A percentile compares a stretch with the other conserved stretches of the same genome.
Evolutionary conservation across 2,888 invertebrate genomes (phyloP).

Genomic region (Philhelius pedissequus): DNA sequence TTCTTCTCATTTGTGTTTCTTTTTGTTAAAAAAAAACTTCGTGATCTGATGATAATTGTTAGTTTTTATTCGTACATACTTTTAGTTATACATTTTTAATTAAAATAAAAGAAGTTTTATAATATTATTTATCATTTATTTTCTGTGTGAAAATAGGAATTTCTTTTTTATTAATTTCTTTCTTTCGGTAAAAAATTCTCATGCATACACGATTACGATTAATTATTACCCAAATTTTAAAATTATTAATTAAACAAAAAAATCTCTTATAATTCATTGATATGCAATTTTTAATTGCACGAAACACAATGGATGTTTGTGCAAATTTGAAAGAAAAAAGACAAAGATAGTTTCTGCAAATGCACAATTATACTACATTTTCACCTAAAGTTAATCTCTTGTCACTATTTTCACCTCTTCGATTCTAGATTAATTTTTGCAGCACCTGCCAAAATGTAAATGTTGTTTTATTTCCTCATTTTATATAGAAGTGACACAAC

Average conservation of each 20-base stretch:
- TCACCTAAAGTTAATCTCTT: no score
- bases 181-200: constrained; percentile 62
- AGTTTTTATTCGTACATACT: background rate
- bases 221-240: constrained; percentile 54
- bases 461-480: no score
- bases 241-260: constrained; percentile 26
- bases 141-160: constrained; percentile 66
- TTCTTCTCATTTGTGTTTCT: background rate
- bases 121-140: constrained; percentile 7
- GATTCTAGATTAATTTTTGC: no score
- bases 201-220: constrained; percentile 55
- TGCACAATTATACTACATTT: no score
- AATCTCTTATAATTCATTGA: constrained; percentile 49
- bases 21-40: constrained; percentile 27
- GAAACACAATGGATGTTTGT: no score
- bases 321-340: no score
- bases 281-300: constrained; percentile 63
- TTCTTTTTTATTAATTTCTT: constrained; percentile 19
- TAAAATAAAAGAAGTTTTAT: background rate
- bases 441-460: no score
- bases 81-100: background rate
- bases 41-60: constrained; percentile 35
- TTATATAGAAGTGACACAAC: no score
- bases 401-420: no score
- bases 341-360: no score